These are phyloP conservation scores for Pseudochaenichthys georgianus DNA, from an alignment of 2,797 vertebrate genomes.

Conservation along the genomic window DNA sequence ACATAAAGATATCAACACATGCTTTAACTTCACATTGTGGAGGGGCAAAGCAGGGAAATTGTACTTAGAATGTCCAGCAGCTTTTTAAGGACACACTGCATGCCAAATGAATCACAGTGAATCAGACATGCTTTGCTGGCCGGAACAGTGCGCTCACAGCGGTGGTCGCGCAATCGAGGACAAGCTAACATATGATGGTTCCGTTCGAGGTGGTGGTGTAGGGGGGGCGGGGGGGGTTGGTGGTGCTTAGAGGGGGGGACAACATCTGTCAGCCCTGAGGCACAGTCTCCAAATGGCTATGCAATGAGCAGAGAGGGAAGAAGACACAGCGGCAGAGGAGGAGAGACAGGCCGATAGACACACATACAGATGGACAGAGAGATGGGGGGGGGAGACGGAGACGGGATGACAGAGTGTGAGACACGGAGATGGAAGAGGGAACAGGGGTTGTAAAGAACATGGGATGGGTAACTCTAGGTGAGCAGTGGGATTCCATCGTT, in stretches of 20 bases:
- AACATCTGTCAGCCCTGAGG: conserved; percentile 84
- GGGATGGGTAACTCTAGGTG: conserved; percentile 40
- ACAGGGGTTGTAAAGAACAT: conserved; percentile 23
- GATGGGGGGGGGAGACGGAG: conserved; percentile 35
- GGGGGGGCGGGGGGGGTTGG: neutral
- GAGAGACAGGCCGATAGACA: conserved; percentile 36
- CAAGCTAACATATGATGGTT: conserved; percentile 43
- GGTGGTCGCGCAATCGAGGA: conserved; percentile 47
- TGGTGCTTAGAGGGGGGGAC: conserved; percentile 32
- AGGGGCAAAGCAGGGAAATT: neutral
- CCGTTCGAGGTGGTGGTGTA: conserved; percentile 20
- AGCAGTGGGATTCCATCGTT: conserved; percentile 46
- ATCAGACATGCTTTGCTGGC: conserved; percentile 62
- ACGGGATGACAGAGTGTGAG: conserved; percentile 39
- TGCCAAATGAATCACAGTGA: conserved; percentile 48
- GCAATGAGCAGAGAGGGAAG: conserved; percentile 44
- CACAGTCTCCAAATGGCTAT: conserved; percentile 77
- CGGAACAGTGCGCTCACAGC: conserved; percentile 7
- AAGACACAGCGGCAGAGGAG: conserved; percentile 29
- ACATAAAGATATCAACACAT: conserved; percentile 6
- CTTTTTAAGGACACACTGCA: conserved; percentile 40
- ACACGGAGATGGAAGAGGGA: conserved; percentile 11
- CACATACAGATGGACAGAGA: conserved; percentile 45
- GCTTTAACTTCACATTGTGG: conserved; percentile 5
- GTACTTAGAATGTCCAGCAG: conserved; percentile 23